phyloP scores from a whole-genome alignment of 2,797 vertebrate species.

The Melanotaenia pygmaea region DNA sequence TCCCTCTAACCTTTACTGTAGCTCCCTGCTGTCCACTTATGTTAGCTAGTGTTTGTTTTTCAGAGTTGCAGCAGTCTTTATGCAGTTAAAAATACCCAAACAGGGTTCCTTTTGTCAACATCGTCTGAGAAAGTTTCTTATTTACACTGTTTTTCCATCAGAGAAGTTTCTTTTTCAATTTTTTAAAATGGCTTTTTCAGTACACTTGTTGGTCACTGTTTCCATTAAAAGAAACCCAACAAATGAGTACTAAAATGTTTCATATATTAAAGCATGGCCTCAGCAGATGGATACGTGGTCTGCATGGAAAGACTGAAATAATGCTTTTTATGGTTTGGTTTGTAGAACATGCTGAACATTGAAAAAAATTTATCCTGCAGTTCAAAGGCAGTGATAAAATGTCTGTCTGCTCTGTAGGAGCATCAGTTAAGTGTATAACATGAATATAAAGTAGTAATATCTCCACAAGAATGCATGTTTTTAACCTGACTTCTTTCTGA shows the following conservation, averaged over 20 bases:
- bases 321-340: not conserved
- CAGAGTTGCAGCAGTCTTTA: no score
- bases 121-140: not conserved
- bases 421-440: constrained; percentile 11
- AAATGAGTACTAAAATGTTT: not conserved
- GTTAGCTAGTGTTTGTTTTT: not conserved
- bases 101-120: not conserved
- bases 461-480: constrained; percentile 36
- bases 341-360: constrained; percentile 15
- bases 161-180: not conserved
- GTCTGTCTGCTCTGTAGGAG: constrained; percentile 1
- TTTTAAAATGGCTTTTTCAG: not conserved
- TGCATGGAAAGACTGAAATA: not conserved
- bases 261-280: not conserved
- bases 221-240: not conserved
- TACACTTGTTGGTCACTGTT: not conserved
- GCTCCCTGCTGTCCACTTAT: not conserved
- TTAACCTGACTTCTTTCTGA: constrained; percentile 7
- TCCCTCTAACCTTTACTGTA: constrained; percentile 3
- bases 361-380: constrained; percentile 10
- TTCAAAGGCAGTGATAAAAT: constrained; percentile 35
- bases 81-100: no score
- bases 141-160: not conserved
- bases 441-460: constrained; percentile 25
- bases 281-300: not conserved